A percentile compares a stretch with the other conserved stretches of the same genome.
Conservation (phyloP, 2,797 vertebrate genomes). For the Xiphorhynchus erythropygius region DNA sequence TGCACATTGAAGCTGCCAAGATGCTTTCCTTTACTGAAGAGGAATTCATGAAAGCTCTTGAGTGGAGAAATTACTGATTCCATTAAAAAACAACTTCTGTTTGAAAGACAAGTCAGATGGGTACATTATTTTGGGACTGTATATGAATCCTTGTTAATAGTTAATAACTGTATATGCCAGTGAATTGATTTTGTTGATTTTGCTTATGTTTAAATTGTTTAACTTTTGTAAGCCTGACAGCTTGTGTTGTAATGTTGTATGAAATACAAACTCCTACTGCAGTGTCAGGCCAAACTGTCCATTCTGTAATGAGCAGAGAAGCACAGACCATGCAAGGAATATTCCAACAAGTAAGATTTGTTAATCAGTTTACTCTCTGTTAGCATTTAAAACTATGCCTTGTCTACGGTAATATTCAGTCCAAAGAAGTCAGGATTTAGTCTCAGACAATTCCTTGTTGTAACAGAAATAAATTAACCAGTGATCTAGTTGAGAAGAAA, state of each 20-base stretch:
- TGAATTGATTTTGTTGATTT: neutral
- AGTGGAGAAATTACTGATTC: constrained; percentile 84
- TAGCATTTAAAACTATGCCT: neutral
- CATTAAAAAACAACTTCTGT: neutral
- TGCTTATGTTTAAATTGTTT: neutral
- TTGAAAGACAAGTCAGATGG: neutral
- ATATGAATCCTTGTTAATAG: neutral
- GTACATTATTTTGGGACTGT: neutral
- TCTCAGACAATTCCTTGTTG: neutral
- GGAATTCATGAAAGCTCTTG: constrained; percentile 93
- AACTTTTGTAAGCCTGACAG: neutral
- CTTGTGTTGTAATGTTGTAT: neutral
- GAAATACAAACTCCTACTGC: neutral
- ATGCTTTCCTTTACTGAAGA: constrained; percentile 97
- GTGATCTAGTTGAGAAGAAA: neutral
- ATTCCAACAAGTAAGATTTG: neutral
- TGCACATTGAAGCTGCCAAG: constrained; percentile 96
- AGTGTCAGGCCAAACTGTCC: neutral
- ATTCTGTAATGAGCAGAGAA: neutral
- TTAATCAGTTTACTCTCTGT: neutral
- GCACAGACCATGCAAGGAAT: neutral
- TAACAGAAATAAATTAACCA: neutral
- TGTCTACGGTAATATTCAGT: neutral
- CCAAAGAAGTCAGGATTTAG: neutral
- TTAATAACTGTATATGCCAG: neutral